Evolutionary conservation across 2,888 invertebrate species (phyloP).

Genomic region (Acanthosepion pharaonis): DNA sequence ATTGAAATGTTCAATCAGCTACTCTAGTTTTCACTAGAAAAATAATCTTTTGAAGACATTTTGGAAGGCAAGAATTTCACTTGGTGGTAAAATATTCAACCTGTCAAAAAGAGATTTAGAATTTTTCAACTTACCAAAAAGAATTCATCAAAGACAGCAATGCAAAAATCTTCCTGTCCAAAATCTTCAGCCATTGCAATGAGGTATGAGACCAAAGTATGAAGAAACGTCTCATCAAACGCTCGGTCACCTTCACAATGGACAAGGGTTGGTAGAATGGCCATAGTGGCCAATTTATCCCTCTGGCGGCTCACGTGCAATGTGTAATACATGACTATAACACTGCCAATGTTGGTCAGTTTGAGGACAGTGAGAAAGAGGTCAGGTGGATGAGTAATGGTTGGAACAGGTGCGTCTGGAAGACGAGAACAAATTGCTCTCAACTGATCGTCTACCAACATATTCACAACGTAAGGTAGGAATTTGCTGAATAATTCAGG

Average conservation of each 20-base stretch:
- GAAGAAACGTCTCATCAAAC: conserved; percentile 95
- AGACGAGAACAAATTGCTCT: conserved; percentile 84
- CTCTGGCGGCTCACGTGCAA: conserved; percentile 88
- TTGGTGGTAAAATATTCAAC: neutral
- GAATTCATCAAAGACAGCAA: conserved; percentile 95
- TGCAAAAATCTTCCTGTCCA: conserved; percentile 93
- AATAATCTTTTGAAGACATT: neutral
- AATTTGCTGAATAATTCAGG: conserved; percentile 95
- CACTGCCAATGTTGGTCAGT: conserved; percentile 92
- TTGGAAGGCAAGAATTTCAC: neutral
- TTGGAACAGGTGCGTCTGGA: conserved; percentile 77
- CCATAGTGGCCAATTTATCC: conserved; percentile 84
- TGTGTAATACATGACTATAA: conserved; percentile 95
- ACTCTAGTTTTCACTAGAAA: too few species aligned
- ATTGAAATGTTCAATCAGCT: too few species aligned
- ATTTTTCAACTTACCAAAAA: conserved; percentile 81
- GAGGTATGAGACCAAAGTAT: conserved; percentile 88
- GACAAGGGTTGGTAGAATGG: conserved; percentile 91
- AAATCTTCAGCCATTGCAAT: conserved; percentile 94
- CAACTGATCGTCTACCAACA: conserved; percentile 84
- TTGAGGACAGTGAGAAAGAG: conserved; percentile 90
- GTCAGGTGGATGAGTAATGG: conserved; percentile 86
- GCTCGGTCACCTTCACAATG: conserved; percentile 90
- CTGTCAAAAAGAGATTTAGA: neutral
- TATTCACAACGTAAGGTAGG: conserved; percentile 91